Conservation (phyloP, 2,888 invertebrate genomes). For the Tetrapedia diversipes region DNA sequence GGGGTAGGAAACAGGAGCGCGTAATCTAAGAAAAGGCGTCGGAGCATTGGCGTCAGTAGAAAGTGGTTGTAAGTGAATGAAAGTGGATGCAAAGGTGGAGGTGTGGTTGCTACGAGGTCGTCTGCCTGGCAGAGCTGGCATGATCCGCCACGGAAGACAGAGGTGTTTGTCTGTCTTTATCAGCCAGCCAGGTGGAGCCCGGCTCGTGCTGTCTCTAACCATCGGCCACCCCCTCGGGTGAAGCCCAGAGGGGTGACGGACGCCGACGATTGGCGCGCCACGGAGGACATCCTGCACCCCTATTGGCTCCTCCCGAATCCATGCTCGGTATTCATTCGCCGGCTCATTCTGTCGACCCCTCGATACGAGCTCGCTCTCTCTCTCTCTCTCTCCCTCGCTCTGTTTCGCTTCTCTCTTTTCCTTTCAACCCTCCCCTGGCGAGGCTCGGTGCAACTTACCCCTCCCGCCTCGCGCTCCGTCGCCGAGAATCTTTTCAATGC, state of each 20-base stretch:
- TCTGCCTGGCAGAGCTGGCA: constrained; percentile 72
- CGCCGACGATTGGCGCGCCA: constrained; percentile 72
- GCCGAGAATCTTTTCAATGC: constrained; percentile 65
- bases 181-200: constrained; percentile 66
- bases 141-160: constrained; percentile 72
- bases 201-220: constrained; percentile 56
- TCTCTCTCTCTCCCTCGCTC: constrained; percentile 21
- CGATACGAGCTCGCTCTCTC: constrained; percentile 46
- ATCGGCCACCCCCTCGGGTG: constrained; percentile 49
- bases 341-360: constrained; percentile 72
- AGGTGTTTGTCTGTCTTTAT: constrained; percentile 75
- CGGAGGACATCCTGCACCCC: constrained; percentile 68
- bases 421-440: constrained; percentile 15
- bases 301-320: constrained; percentile 76
- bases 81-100: constrained; percentile 63
- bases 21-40: constrained; percentile 72
- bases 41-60: constrained; percentile 63
- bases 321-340: constrained; percentile 75
- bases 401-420: not conserved
- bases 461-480: constrained; percentile 37
- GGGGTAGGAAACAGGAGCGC: constrained; percentile 52
- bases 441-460: constrained; percentile 56
- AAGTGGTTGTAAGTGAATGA: constrained; percentile 67
- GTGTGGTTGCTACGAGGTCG: constrained; percentile 68
- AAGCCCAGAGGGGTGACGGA: constrained; percentile 61